Base-by-base conservation (phyloP, 2,113 vertebrate genomes). In the Aythya baeri region DNA sequence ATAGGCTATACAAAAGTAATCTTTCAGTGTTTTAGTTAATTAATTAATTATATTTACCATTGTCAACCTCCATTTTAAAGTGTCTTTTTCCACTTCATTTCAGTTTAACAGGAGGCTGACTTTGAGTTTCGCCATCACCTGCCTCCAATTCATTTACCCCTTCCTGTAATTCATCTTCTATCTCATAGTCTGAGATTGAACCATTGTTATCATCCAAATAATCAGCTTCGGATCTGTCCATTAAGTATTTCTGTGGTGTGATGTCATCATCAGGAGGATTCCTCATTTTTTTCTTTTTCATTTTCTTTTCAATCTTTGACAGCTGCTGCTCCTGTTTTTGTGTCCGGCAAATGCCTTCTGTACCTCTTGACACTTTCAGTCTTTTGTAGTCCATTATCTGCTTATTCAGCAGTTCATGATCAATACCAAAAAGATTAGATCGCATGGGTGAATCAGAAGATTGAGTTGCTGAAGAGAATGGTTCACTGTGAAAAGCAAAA, bases 311-410 rank as follows among this genome's bases (percentile, higher is more conserved):
- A 59, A 98, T 92, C 43, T 96, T 93, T 25, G 96, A 97, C 62
- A 97, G 83, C 25, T 91, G 92, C 65, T 96, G 81, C 38, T 97
- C 77, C 62, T 98, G 97, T 58, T 97, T 87, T 66, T 97, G 88
- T 4, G 86, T 96, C 41, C 96, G 89, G 11, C 26, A 75, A 15
- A 54, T 34, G 25, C 55, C 57, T 79, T 75, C 43, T 66, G 0
- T 17, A 22, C 75, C 23, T 32, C 29, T 31, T 21, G 55, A 74
- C 9, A 21, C 50, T 72, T 94, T 94, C 96, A 90, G 85, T 94
- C 94, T 98, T 96, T 98, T 98, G 75, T 98, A 98, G 27, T 98
- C 98, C 91, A 96, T 84, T 61, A 99, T 98, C 94, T 98, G 98
- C 90, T 97, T 98, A 86, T 97, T 98, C 67, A 99, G 97, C 1